A percentile compares a stretch with the other conserved stretches of the same genome.
Conservation (phyloP, 2,888 invertebrate genomes). For the Drosophila suboccidentalis region DNA sequence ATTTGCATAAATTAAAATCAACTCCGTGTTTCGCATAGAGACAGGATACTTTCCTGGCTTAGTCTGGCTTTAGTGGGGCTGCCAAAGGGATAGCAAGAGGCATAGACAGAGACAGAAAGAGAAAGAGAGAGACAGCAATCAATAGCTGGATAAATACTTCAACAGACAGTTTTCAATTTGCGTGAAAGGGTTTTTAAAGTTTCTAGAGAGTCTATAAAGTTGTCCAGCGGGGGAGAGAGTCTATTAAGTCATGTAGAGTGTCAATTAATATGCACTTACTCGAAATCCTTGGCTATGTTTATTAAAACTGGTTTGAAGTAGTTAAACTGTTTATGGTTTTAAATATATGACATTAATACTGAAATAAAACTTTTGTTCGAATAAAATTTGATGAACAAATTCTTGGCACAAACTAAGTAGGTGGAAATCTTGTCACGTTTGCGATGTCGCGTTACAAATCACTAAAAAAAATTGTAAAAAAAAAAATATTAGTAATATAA, state of each 20-base stretch:
- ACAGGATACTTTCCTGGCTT: slow-evolving; percentile 43
- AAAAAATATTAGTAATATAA: too few relatives aligned
- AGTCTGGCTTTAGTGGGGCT: slow-evolving; percentile 35
- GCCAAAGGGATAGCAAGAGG: background rate
- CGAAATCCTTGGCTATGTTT: too few relatives aligned
- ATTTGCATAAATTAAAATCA: slow-evolving; percentile 76
- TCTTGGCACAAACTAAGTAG: too few relatives aligned
- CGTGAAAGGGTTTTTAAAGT: slow-evolving; percentile 22
- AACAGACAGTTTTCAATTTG: slow-evolving; percentile 26
- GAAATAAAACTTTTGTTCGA: too few relatives aligned
- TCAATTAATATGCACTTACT: background rate
- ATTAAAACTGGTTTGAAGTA: too few relatives aligned
- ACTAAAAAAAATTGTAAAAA: too few relatives aligned
- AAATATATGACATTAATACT: too few relatives aligned
- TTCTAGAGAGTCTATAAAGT: background rate
- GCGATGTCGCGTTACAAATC: too few relatives aligned
- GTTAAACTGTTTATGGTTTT: too few relatives aligned
- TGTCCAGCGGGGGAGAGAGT: background rate
- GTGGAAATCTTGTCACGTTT: too few relatives aligned
- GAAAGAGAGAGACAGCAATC: background rate
- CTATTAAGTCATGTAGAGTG: background rate
- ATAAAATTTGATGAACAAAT: too few relatives aligned
- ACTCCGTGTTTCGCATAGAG: slow-evolving; percentile 33
- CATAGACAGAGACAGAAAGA: background rate
- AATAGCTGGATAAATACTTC: background rate